Percentiles rank a stretch among this genome's conserved stretches.
These are phyloP conservation scores for Galbula dea DNA, from an alignment of 2,113 vertebrate species.

Conservation along the genomic window DNA sequence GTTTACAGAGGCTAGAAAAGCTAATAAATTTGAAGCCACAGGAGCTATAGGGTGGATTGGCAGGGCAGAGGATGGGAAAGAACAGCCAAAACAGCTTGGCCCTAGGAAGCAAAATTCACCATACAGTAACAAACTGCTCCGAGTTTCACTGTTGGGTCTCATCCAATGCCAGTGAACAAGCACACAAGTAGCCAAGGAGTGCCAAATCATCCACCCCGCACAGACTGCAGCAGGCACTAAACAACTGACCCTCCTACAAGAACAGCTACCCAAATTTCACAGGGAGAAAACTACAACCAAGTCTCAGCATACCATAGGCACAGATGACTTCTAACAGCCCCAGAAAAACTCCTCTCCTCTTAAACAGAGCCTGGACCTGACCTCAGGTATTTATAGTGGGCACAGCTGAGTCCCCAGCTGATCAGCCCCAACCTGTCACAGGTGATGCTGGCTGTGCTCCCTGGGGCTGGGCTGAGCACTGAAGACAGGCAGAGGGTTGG, in stretches of 20 bases:
- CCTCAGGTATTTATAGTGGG: rapidly evolving
- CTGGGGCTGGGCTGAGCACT: not conserved
- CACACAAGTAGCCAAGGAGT: rapidly evolving
- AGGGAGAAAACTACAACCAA: no score
- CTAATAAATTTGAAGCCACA: not conserved
- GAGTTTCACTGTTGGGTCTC: rapidly evolving
- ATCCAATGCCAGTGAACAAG: rapidly evolving
- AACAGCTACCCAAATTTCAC: not conserved
- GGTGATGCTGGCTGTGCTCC: not conserved
- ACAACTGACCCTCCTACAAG: not conserved
- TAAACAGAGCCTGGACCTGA: not conserved
- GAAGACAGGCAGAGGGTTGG: slow-evolving; percentile 2
- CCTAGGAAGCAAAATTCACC: not conserved
- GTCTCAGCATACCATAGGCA: no score
- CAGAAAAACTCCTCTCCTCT: not conserved
- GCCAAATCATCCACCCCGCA: not conserved
- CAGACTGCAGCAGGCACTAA: not conserved
- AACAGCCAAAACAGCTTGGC: not conserved
- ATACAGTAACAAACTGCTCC: rapidly evolving
- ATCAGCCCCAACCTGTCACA: not conserved
- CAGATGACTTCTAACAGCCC: no score
- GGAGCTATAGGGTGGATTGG: not conserved
- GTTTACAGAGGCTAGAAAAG: not conserved
- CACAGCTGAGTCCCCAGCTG: not conserved
- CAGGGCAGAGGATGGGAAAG: not conserved